Evolutionary conservation across 2,888 invertebrate species (phyloP), one percentile per base, ranked within the genome.

Genomic region (Dilophus febrilis): DNA sequence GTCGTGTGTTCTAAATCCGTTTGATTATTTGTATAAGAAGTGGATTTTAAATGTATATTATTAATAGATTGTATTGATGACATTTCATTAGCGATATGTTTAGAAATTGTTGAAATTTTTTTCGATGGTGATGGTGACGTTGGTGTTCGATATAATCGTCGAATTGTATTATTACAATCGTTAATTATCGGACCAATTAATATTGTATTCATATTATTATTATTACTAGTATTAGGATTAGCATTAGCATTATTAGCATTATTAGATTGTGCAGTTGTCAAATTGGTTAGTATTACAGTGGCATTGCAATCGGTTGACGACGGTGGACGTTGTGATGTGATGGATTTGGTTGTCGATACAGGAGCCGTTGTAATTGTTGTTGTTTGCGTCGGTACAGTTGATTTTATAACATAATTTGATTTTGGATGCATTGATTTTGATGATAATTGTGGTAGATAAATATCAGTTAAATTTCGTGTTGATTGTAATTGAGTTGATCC

Each of bases 51-150:
- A 28, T 28, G 28, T 10, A 28, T 28, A 8, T 28, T 28, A 10
- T 28, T 28, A 8, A 8, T 10, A 10, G 8, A 14, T 30, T 30
- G 34, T 34, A 37, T 45, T 37, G 10, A n/a, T n/a, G n/a, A n/a
- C n/a, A 38, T 40, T 29, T 43, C 42, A n/a, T 41, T 37, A 27
- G 59, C 58, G 17, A 61, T 56, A 41, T 59, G 61, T 38, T 59
- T 59, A 3, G 61, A 62, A 40, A 62, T 62, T 18, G 61, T 62
- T 3, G 60, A 50, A 35, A 62, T 62, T 47, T 61, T 62, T 2
- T 53, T 47, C n/a, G 38, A 33, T 26, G 38, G 8, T n/a, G n/a
- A n/a, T 22, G 22, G 8, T 22, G 8, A 22, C 4, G 22, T 16
- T 32, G 32, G 32, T 11, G 33, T n/a, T n/a, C n/a, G n/a, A n/a